Conservation (phyloP, 1,140 invertebrate genomes). For the Sitophilus oryzae region DNA sequence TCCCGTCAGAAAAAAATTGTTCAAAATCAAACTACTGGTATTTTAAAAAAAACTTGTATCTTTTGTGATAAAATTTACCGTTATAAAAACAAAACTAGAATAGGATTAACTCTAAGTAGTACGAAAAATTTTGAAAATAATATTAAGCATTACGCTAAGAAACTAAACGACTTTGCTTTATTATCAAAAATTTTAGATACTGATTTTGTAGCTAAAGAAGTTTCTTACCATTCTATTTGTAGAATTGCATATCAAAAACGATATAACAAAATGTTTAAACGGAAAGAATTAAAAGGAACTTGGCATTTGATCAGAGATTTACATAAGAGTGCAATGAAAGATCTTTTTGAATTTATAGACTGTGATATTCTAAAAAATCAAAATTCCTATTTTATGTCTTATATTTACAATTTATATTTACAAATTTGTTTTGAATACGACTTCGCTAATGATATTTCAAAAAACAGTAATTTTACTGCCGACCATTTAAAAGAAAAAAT, state of each 20-base stretch:
- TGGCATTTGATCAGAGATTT: neutral
- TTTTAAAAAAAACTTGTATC: neutral
- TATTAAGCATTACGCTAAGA: neutral
- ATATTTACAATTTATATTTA: neutral
- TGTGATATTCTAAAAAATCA: neutral
- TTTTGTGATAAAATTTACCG: neutral
- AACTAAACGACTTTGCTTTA: neutral
- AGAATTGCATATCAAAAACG: neutral
- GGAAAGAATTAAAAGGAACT: neutral
- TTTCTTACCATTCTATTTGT: neutral
- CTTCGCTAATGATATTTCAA: neutral
- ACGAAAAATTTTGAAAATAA: no score
- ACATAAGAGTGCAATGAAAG: neutral
- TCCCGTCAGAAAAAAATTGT: neutral
- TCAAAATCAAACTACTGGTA: neutral
- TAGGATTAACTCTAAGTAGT: neutral
- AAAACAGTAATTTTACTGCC: neutral
- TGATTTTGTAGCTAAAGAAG: slow-evolving; percentile 4
- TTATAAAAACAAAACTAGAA: neutral
- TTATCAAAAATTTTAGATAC: slow-evolving; percentile 1
- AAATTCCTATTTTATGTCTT: neutral
- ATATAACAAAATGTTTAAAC: neutral
- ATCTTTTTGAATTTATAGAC: neutral
- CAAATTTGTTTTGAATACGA: slow-evolving; percentile 1
- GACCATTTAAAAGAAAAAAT: slow-evolving; percentile 1